Base-by-base conservation (phyloP, 2,113 vertebrate species). In the Corynorhinus townsendii region DNA sequence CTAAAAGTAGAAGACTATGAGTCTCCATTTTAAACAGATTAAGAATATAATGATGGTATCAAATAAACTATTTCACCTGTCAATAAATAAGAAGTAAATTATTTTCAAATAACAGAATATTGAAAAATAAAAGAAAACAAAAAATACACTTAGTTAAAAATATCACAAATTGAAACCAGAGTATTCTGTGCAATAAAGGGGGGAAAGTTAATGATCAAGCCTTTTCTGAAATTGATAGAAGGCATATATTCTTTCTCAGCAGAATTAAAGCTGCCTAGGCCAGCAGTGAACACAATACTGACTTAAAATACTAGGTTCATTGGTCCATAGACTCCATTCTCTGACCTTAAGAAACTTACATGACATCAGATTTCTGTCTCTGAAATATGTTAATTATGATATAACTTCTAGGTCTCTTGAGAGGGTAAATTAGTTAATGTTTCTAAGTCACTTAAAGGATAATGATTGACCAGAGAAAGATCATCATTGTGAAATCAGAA, bases 391-490 rank as follows among this genome's bases (percentile, higher is more conserved):
- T 80, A 92, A 73, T 81, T 84, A 80, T 68, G 45, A 38, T 75
- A 66, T 30, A 77, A 95, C 12, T 68, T 38, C 20, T 66, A 59
- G 43, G 43, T 90, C 38, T 85, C 47, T 90, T 26, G 52, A 82
- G 28, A 91, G 11, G n/a, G 19, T 77, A 77, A 93, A 81, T 68
- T 76, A 56, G 83, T 95, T 93, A 92, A 86, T 93, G 30, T 90
- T 93, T 95, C 81, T 62, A 81, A 86, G 47, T 68, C 66, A 52
- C 35, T 86, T 86, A 54, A 69, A 40, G 35, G 35, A 88, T 88
- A 90, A 93, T 92, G 77, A 95, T 75, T 93, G 49, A 94, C 83
- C 35, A 62, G 84, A 89, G 64, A 71, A 82, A 90, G 35, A 72
- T 73, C 38, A 75, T 71, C 49, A 71, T 10, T 66, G 22, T 54